A percentile compares a stretch with the other conserved stretches of the same genome.
Evolutionary conservation across 1,140 invertebrate species (phyloP).

Genomic region (Teleogryllus occipitalis): DNA sequence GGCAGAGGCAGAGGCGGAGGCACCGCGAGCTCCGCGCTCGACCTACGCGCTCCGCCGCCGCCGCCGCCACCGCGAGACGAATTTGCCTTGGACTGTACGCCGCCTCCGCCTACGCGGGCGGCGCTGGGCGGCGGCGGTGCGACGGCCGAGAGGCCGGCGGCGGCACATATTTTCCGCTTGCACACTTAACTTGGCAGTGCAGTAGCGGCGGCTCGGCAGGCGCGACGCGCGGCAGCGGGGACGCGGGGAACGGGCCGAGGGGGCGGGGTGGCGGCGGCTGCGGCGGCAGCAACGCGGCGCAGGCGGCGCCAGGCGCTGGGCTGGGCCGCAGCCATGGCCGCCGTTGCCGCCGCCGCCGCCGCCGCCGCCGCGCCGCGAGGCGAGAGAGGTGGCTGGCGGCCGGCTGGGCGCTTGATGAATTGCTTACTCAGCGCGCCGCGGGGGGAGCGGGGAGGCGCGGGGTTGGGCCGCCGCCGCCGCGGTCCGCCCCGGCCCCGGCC

Average conservation of each 20-base stretch:
- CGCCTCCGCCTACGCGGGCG: slow-evolving; percentile 21
- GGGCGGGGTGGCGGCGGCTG: slow-evolving; percentile 19
- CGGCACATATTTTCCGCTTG: slow-evolving; percentile 19
- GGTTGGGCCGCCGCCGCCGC: too few relatives aligned
- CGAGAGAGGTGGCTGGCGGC: slow-evolving; percentile 21
- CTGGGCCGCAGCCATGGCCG: background rate
- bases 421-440: slow-evolving; percentile 18
- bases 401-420: slow-evolving; percentile 21
- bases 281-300: background rate
- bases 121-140: slow-evolving; percentile 12
- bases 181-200: slow-evolving; percentile 22
- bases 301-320: background rate
- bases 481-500: too few relatives aligned
- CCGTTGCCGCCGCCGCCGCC: background rate
- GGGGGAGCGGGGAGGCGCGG: background rate
- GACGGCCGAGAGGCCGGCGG: slow-evolving; percentile 7
- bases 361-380: background rate
- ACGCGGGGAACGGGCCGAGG: slow-evolving; percentile 25
- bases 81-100: slow-evolving; percentile 23
- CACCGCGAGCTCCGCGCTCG: background rate
- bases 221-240: slow-evolving; percentile 25
- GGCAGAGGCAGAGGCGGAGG: too few relatives aligned
- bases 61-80: slow-evolving; percentile 24
- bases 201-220: slow-evolving; percentile 14
- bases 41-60: slow-evolving; percentile 10